Base-by-base conservation (phyloP, 2,797 vertebrate species). In the Rhynchonycteris naso region DNA sequence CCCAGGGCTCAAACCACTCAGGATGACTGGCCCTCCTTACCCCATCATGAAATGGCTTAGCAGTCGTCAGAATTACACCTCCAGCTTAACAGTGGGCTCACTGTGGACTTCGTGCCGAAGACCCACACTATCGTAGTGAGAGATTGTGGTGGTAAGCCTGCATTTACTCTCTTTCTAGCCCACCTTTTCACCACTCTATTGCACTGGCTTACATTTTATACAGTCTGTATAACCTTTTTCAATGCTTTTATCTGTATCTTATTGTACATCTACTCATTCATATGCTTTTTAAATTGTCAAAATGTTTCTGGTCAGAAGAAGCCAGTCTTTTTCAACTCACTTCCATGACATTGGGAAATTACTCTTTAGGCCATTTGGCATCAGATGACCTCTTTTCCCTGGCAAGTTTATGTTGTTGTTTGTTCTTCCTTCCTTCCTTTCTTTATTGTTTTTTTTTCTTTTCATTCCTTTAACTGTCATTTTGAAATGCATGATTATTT, bases 81-180 rank as follows among this genome's bases (percentile, higher is more conserved):
- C 47, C 56, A 89, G 75, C 90, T 96, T 98, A 97, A 97, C 96
- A 98, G 96, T 92, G 76, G 96, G 90, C 90, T 97, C 97, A 97
- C 98, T 97, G 95, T 95, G 97, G 97, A 94, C 97, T 97, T 97
- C 97, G 97, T 97, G 94, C 94, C 98, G 97, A 97, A 97, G 95
- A 97, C 91, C 66, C 88, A 88, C 14, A 75, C 97, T 84, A 94
- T 6, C 58, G 78, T 94, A 97, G 92, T 88, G 95, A 97, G 95
- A 98, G 95, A 97, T 95, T 93, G 96, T 97, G 78, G 93, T 93
- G 96, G 96, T 65, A 96, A 94, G 71, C 47, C 93, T 68, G 71
- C 94, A 86, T 96, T 98, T 96, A 97, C 93, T 97, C 96, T 95
- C 56, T 88, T 97, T 76, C 68, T 94, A 95, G 94, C 87, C 83